A percentile compares a stretch with the other conserved stretches of the same genome.
phyloP scores from a whole-genome alignment of 2,797 vertebrate species.

The Epinephelus malabaricus region DNA sequence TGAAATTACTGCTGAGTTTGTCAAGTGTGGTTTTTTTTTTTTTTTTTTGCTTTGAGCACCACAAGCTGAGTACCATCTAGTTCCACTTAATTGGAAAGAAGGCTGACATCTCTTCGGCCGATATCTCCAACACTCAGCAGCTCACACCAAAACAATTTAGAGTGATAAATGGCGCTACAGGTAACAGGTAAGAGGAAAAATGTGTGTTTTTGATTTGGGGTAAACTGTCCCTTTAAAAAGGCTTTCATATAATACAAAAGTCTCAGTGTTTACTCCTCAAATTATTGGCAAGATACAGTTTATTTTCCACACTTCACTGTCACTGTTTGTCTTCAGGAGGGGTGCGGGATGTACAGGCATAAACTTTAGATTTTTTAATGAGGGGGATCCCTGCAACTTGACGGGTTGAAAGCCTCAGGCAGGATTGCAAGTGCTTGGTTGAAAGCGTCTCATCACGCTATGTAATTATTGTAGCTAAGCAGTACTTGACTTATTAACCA shows the following conservation, averaged over 20 bases:
- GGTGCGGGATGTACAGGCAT: no score
- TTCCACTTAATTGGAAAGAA: no score
- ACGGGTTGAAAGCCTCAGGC: neutral
- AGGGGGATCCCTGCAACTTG: neutral
- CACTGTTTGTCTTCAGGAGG: neutral
- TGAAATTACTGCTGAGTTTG: no score
- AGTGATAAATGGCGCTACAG: no score
- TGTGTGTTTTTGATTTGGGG: no score
- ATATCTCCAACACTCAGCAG: no score
- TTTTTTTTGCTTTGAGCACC: no score
- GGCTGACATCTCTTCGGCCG: no score
- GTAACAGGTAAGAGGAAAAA: no score
- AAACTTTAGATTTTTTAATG: neutral
- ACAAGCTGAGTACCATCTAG: no score
- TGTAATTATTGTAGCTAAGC: neutral
- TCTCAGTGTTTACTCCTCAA: neutral
- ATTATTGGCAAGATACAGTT: neutral
- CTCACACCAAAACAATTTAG: no score
- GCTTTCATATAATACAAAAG: neutral
- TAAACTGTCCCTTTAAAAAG: neutral
- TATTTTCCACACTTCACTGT: neutral
- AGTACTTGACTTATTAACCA: neutral
- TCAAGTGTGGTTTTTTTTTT: no score
- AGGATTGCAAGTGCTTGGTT: neutral
- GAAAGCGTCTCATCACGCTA: neutral